Percentiles rank a stretch among this genome's conserved stretches.
phyloP scores from a whole-genome alignment of 2,888 invertebrate species.

The Ennomos erosarius region DNA sequence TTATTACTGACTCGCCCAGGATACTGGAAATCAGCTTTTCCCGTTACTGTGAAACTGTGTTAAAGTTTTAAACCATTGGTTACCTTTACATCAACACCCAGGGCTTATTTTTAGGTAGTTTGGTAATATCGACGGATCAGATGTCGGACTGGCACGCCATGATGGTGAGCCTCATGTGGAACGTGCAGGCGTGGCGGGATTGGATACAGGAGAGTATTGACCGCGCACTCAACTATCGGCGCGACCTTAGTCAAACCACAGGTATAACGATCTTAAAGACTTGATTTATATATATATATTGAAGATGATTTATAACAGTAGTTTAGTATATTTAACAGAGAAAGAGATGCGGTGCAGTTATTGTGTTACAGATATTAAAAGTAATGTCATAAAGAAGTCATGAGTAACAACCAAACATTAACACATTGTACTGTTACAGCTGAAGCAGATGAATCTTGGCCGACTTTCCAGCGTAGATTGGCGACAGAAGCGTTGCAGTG shows the following conservation, averaged over 20 bases:
- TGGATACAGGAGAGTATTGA: conserved; percentile 75
- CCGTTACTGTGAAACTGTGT: too few species aligned
- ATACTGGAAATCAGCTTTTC: background rate
- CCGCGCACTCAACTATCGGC: conserved; percentile 52
- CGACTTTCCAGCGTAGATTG: conserved; percentile 58
- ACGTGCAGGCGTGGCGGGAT: conserved; percentile 73
- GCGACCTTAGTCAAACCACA: conserved; percentile 34
- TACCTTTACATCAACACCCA: too few species aligned
- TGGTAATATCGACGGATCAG: conserved; percentile 66
- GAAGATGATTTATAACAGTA: too few species aligned
- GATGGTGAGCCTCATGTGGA: conserved; percentile 77
- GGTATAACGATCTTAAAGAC: conserved; percentile 37
- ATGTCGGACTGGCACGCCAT: conserved; percentile 76
- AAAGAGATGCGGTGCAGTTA: too few species aligned
- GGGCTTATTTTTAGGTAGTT: conserved; percentile 49
- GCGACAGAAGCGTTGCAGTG: conserved; percentile 70
- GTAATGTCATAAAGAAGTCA: too few species aligned
- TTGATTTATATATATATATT: too few species aligned
- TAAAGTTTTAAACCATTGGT: too few species aligned
- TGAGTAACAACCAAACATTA: too few species aligned
- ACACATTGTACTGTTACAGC: conserved; percentile 24
- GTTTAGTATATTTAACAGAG: too few species aligned
- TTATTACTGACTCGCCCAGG: too few species aligned
- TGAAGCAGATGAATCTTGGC: conserved; percentile 59
- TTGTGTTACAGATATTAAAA: too few species aligned